phyloP scores from a whole-genome alignment of 2,797 vertebrate genomes.

The Acomys russatus region DNA sequence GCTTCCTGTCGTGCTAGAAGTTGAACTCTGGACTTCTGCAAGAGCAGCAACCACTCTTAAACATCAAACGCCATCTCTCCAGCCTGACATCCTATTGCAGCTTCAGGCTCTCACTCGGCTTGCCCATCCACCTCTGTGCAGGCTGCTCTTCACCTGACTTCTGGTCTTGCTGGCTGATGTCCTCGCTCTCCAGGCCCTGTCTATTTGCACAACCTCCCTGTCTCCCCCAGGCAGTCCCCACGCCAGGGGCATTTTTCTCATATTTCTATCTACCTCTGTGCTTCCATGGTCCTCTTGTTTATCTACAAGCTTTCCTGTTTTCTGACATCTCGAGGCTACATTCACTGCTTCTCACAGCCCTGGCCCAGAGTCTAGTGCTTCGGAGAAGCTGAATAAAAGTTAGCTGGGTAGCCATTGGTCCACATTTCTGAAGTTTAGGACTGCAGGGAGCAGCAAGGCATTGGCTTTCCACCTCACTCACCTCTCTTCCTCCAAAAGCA shows the following conservation, averaged over 20 bases:
- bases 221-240: not conserved
- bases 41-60: no score
- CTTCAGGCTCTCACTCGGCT: not conserved
- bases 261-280: not conserved
- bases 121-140: not conserved
- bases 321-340: not conserved
- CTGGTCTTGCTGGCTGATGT: not conserved
- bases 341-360: not conserved
- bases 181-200: not conserved
- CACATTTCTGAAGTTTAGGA: slow-evolving; percentile 26
- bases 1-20: not conserved
- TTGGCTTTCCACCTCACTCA: not conserved
- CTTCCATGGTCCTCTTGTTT: not conserved
- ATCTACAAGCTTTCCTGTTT: not conserved
- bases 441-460: not conserved
- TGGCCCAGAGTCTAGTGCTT: not conserved
- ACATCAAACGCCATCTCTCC: not conserved
- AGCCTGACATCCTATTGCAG: not conserved
- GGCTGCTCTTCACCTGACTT: not conserved
- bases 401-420: not conserved
- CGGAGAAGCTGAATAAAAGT: not conserved
- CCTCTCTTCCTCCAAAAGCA: not conserved
- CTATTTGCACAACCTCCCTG: not conserved
- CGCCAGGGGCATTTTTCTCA: not conserved
- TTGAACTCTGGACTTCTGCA: no score